Percentiles rank a stretch among this genome's conserved stretches.
Evolutionary conservation across 2,888 invertebrate genomes (phyloP).

Genomic region (Hermaeophaga mercurialis): DNA sequence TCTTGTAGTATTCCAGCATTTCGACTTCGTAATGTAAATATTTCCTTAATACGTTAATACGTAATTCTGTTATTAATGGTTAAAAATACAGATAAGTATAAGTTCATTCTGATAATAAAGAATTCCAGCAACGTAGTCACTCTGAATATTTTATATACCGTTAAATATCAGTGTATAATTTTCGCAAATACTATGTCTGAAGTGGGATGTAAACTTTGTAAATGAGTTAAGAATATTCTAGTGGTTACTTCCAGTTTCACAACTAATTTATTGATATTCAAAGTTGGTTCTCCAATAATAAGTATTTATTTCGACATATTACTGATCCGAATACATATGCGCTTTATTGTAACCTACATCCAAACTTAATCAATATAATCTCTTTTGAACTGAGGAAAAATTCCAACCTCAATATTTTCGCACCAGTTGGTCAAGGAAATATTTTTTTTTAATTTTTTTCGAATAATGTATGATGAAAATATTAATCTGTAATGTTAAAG

Average conservation of each 20-base stretch:
- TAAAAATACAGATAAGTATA: too few species aligned
- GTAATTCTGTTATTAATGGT: too few species aligned
- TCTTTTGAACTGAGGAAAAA: conserved; percentile 14
- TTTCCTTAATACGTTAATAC: too few species aligned
- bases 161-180: not conserved
- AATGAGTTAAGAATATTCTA: conserved; percentile 22
- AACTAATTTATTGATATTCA: conserved; percentile 30
- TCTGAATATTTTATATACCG: not conserved
- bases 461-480: too few species aligned
- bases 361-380: conserved; percentile 8
- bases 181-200: conserved; percentile 12
- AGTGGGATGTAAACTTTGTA: conserved; percentile 11
- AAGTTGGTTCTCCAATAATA: conserved; percentile 24
- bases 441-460: too few species aligned
- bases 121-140: not conserved
- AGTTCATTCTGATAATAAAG: not conserved
- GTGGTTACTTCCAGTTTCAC: conserved; percentile 27
- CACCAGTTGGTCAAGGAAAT: not conserved
- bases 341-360: conserved; percentile 18
- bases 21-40: too few species aligned
- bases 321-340: conserved; percentile 28
- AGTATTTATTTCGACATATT: conserved; percentile 28
- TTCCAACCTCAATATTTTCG: conserved; percentile 1
- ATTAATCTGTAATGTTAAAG: too few species aligned
- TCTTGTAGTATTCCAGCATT: too few species aligned